A percentile compares a stretch with the other conserved stretches of the same genome.
Conservation (phyloP, 2,797 vertebrate species). For the Dallia pectoralis region DNA sequence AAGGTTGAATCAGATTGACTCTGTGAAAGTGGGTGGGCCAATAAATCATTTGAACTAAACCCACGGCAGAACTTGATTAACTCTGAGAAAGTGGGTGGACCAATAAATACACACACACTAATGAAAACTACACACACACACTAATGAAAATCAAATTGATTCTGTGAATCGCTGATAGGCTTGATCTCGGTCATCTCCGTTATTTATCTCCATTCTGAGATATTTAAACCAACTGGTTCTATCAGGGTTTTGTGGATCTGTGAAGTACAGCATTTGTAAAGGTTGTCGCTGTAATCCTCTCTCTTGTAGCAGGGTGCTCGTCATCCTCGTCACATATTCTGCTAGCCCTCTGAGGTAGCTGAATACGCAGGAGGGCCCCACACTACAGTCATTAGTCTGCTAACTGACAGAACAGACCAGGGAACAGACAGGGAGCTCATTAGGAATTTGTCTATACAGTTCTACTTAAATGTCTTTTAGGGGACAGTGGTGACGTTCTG, state of each 20-base stretch:
- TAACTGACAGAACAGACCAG: conserved; percentile 13
- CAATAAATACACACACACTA: no score
- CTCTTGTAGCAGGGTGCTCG: neutral
- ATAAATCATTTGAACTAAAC: no score
- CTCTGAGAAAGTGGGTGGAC: no score
- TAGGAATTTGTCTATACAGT: conserved; percentile 19
- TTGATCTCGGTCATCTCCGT: no score
- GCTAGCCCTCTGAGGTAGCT: neutral
- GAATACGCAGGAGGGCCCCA: neutral
- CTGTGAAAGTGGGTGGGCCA: no score
- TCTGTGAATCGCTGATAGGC: neutral
- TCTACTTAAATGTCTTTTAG: neutral
- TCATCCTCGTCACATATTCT: neutral
- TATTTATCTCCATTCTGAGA: no score
- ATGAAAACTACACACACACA: neutral
- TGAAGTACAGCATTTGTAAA: neutral
- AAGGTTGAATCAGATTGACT: no score
- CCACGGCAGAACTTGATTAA: no score
- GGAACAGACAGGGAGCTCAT: conserved; percentile 52
- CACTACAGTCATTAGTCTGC: neutral
- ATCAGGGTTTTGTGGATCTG: neutral
- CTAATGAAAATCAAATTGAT: no score
- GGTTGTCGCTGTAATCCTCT: neutral
- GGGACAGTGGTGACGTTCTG: no score
- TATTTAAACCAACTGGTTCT: neutral